Conservation (phyloP, 2,888 invertebrate genomes). For the Silvanus unidentatus region DNA sequence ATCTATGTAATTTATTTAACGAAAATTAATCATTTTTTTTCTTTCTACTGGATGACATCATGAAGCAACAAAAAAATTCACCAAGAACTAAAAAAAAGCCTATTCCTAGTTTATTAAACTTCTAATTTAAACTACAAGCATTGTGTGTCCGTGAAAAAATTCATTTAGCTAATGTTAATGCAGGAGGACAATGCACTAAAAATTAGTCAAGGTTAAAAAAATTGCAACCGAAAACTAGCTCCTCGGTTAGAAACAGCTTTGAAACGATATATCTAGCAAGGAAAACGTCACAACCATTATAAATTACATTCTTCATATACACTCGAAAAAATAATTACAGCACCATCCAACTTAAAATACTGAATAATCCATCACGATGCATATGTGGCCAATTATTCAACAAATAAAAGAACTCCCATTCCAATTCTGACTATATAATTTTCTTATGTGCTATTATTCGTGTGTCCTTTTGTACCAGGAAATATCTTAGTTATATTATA, state of each 20-base stretch:
- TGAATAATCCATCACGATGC: background rate
- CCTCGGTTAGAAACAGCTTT: background rate
- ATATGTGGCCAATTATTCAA: background rate
- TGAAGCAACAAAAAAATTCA: too few species aligned
- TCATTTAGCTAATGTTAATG: conserved; percentile 6
- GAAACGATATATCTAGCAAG: too few species aligned
- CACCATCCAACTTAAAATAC: too few species aligned
- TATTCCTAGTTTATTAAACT: conserved; percentile 2
- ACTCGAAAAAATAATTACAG: too few species aligned
- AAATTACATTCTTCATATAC: too few species aligned
- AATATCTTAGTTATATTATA: background rate
- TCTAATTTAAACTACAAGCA: background rate
- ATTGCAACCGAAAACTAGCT: conserved; percentile 5
- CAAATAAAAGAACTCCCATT: background rate
- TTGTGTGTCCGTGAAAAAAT: conserved; percentile 4
- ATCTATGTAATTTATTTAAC: too few species aligned
- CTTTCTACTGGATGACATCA: too few species aligned
- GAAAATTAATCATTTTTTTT: too few species aligned
- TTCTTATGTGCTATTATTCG: background rate
- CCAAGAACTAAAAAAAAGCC: too few species aligned
- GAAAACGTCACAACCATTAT: too few species aligned
- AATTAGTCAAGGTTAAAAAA: background rate
- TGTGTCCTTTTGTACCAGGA: background rate
- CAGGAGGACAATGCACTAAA: conserved; percentile 6
- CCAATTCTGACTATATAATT: too few species aligned